Evolutionary conservation across 1,140 invertebrate species (phyloP), one percentile per base, ranked within the genome.

Genomic region (Helicoverpa armigera): DNA sequence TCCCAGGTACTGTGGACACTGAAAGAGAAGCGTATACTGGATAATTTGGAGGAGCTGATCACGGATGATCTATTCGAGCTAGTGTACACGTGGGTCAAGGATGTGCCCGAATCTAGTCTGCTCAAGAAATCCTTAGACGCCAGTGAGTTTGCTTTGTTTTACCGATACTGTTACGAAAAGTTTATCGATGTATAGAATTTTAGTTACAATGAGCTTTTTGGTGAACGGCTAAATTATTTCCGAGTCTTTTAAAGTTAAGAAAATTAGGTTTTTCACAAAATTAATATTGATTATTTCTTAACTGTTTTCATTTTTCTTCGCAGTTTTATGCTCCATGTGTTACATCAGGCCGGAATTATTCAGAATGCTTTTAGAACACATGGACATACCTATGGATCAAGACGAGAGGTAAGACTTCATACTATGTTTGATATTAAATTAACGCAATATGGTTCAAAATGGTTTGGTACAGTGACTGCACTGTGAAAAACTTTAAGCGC

Each of bases 281-380:
- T 23, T 1, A 23, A 23, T 23, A 23, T 23, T 23, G 23, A 23
- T 43, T 43, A 7, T 43, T 16, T 16, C 2, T 9, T 9, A 48
- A 2, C 69, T 74, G 12, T 76, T 56, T 0, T 35, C 3, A 43
- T 82, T 29, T 76, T 90, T 94, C 84, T 86, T 96, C 95, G 96
- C 97, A 85, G 96, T 98, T 5, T 91, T 99, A 13, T 99, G 98
- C 88, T 97, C 98, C 0, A 95, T 98, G 82, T 99, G 98, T 90
- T 97, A 97, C 89, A 97, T 98, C 43, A 96, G 97, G 81, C 97
- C 98, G 0, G 96, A 97, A 61, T 94, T 98, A 23, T 98, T 98
- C 84, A 96, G 96, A 29, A 95, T 97, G 80, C 91, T 98, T 10
- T 90, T 98, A 23, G 96, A 97, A 86, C 96, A 96, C 88, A 96